These are phyloP conservation scores for Bombus soroeensis DNA, from an alignment of 1,140 invertebrate species.

Conservation along the genomic window DNA sequence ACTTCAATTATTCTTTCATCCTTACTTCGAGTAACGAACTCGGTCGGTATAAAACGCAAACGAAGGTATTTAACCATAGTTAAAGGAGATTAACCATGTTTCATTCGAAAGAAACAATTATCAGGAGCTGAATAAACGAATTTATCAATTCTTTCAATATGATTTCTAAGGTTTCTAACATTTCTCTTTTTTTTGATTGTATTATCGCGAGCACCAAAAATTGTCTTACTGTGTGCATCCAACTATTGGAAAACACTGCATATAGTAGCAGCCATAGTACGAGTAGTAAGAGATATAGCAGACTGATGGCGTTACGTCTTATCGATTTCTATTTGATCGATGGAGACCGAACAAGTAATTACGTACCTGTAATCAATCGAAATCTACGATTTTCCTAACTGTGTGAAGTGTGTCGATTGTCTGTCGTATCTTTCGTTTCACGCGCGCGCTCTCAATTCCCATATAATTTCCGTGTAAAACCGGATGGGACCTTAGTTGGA, in stretches of 20 bases:
- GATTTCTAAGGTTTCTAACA: too few relatives aligned
- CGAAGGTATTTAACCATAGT: neutral
- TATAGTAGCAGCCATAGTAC: too few relatives aligned
- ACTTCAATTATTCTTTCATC: slow-evolving; percentile 7
- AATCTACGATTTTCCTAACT: neutral
- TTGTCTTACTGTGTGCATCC: too few relatives aligned
- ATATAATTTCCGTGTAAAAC: neutral
- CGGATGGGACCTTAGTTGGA: neutral
- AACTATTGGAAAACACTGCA: too few relatives aligned
- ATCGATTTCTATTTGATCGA: neutral
- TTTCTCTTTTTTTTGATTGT: too few relatives aligned
- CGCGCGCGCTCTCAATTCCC: too few relatives aligned
- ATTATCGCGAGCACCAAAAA: too few relatives aligned
- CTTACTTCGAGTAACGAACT: neutral
- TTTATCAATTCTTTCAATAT: too few relatives aligned
- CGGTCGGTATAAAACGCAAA: neutral
- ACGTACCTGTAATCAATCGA: neutral
- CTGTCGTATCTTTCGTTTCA: neutral
- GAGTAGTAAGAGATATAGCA: too few relatives aligned
- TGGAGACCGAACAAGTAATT: neutral
- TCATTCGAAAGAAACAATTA: neutral
- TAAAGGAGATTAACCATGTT: neutral
- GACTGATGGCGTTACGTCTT: neutral
- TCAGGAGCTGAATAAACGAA: neutral
- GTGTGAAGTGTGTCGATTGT: neutral